Evolutionary conservation across 2,797 vertebrate genomes (phyloP), one percentile per base, ranked within the genome.

Genomic region (Ammospiza maritima): DNA sequence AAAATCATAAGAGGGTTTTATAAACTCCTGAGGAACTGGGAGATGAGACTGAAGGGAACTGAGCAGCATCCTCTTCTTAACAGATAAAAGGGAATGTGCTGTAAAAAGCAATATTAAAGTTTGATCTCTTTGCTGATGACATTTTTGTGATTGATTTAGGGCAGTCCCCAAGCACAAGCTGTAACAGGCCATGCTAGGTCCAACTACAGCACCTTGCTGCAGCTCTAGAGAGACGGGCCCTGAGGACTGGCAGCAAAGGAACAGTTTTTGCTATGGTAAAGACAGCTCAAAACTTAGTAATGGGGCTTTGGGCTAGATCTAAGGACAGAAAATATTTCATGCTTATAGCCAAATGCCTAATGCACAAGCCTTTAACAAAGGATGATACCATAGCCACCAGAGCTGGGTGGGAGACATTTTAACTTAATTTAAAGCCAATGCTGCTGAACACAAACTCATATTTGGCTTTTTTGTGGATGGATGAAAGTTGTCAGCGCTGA

Each of bases 131-230:
- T 58, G 48, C 66, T 53, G 45, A 62, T 76, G 69, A 88, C 44
- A 22, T 75, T 92, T 88, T 62, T 83, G 36, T 88, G 93, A 95
- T 87, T 92, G 86, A 95, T 97, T 94, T 89, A 96, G 92, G 92
- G 27, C 90, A 97, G 79, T 77, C 36, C 8, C 56, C 44, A 1
- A 75, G 73, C 1, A 2, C 79, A 83, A 84, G 40, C 61, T 85
- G 53, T 82, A 85, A 36, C 61, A 77, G 50, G 30, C 42, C 3
- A 0, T 58, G 27, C 48, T 44, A 29, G 47, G 56, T 66, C 70
- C 87, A 23, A 13, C 70, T 79, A 11, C 0, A 0, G 60, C 27
- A 34, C 48, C 76, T 66, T 77, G 23, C 2, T 1, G 6, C 32
- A 80, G 70, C 54, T 83, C 51, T 23, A 21, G 54, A 78, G 62